Percentiles rank a stretch among this genome's conserved stretches.
These are phyloP conservation scores for Cnemophilus loriae DNA, from an alignment of 2,113 vertebrate species.

Conservation along the genomic window DNA sequence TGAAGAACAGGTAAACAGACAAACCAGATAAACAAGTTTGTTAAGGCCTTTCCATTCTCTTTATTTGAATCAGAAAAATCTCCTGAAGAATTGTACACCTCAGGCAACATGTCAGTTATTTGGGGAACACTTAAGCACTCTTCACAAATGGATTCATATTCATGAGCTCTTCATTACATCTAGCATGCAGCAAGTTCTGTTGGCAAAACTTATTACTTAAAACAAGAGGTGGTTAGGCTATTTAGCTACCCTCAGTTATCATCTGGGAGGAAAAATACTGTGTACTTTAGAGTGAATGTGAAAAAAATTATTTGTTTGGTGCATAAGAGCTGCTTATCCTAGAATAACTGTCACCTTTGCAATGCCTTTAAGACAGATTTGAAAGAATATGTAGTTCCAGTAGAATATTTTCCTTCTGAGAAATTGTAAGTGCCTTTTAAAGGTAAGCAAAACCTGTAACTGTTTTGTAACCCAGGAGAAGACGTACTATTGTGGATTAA, in stretches of 20 bases:
- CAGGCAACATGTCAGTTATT: not conserved
- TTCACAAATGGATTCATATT: not conserved
- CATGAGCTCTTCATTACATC: not conserved
- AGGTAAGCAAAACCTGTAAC: not conserved
- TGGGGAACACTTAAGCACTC: not conserved
- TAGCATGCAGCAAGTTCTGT: not conserved
- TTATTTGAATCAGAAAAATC: not conserved
- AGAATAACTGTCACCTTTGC: not conserved
- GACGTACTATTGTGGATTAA: not conserved
- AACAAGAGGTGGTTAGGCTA: not conserved
- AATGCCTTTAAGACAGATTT: not conserved
- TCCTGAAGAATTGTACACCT: not conserved
- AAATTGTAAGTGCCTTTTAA: not conserved
- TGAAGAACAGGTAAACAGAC: not conserved
- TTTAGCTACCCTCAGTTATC: not conserved
- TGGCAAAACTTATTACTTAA: not conserved
- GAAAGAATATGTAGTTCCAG: not conserved
- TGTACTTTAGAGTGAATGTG: not conserved
- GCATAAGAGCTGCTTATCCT: not conserved
- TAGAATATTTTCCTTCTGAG: not conserved
- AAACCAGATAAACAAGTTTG: not conserved
- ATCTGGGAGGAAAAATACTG: not conserved
- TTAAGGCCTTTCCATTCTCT: not conserved
- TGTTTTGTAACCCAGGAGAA: not conserved
- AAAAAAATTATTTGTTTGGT: not conserved